phyloP scores from a whole-genome alignment of 2,113 vertebrate species.

The Cyanistes caeruleus region DNA sequence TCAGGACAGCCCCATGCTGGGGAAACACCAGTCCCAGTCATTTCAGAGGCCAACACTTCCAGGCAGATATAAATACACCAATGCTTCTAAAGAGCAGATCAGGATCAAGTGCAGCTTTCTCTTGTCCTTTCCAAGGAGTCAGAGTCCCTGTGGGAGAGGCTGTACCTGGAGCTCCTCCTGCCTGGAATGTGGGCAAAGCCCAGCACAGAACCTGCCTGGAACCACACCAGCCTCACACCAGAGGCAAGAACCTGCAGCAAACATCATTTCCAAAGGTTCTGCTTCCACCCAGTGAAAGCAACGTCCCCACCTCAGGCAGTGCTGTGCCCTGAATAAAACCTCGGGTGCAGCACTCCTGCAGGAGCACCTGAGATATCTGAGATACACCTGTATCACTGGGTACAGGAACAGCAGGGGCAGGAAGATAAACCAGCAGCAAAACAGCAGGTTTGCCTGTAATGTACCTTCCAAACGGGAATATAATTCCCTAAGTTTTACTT shows the following conservation, averaged over 20 bases:
- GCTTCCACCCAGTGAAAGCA: background rate
- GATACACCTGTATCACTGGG: too few relatives aligned
- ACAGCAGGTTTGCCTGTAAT: background rate
- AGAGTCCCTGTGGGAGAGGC: background rate
- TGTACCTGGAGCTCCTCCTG: background rate
- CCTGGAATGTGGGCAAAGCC: background rate
- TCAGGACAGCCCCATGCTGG: background rate
- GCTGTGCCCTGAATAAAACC: background rate
- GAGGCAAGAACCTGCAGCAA: background rate
- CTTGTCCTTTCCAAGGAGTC: background rate
- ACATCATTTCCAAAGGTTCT: background rate
- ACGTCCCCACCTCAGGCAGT: accelerated
- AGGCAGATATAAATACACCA: background rate
- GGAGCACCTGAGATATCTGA: too few relatives aligned
- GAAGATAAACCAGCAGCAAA: background rate
- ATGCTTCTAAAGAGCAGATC: background rate
- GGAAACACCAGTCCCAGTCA: background rate
- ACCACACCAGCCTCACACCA: background rate
- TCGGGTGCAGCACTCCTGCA: background rate
- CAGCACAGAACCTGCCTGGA: background rate
- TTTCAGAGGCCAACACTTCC: background rate
- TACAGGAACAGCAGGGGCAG: background rate
- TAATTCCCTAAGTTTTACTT: background rate
- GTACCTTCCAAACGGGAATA: background rate
- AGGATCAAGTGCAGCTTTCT: background rate